These are phyloP conservation scores for Plectrocnemia conspersa DNA, from an alignment of 1,140 invertebrate species.

Conservation along the genomic window DNA sequence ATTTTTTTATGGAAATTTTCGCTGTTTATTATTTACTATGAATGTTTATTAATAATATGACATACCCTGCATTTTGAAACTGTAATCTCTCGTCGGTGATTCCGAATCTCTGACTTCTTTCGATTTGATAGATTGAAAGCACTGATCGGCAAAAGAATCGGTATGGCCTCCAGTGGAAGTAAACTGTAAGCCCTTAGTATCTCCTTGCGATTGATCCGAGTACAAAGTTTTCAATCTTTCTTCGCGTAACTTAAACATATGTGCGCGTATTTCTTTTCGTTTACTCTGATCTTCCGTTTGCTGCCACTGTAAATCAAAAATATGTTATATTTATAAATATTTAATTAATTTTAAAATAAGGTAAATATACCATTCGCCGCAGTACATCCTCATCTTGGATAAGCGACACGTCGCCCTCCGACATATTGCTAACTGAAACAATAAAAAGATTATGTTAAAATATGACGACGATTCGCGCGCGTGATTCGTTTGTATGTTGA, in stretches of 20 bases:
- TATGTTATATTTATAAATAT: conserved; percentile 13
- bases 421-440: conserved; percentile 41
- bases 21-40: too few relatives aligned
- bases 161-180: conserved; percentile 51
- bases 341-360: conserved; percentile 9
- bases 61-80: conserved; percentile 44
- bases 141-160: conserved; percentile 66
- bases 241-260: conserved; percentile 78
- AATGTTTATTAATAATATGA: conserved; percentile 8
- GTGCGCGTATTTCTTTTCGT: conserved; percentile 77
- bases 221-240: conserved; percentile 68
- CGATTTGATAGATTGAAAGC: conserved; percentile 67
- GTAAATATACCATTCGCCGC: conserved; percentile 61
- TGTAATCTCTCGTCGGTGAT: conserved; percentile 62
- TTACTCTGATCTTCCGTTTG: conserved; percentile 78
- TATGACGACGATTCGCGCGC: too few relatives aligned
- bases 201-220: conserved; percentile 41
- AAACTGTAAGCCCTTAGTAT: conserved; percentile 41
- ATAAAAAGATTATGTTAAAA: neutral
- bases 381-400: conserved; percentile 69
- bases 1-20: too few relatives aligned
- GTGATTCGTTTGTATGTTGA: too few relatives aligned
- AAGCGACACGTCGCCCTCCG: conserved; percentile 58
- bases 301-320: conserved; percentile 64
- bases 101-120: conserved; percentile 72